Conservation (phyloP, 2,888 invertebrate species). For the Lordiphosa andalusiaca region DNA sequence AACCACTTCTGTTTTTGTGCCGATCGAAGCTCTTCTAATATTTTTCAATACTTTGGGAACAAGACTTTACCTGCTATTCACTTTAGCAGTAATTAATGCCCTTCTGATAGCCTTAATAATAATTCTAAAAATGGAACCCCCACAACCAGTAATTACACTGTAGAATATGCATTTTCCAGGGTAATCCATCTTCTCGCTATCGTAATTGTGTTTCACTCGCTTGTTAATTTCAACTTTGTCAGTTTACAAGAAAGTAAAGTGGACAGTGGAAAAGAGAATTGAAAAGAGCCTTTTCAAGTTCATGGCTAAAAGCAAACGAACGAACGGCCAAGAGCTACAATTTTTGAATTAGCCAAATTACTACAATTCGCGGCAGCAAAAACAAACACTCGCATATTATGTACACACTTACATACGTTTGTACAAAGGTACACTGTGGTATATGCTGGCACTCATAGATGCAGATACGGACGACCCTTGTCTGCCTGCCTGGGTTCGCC, state of each 20-base stretch:
- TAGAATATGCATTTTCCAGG: too few relatives aligned
- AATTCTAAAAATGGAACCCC: too few relatives aligned
- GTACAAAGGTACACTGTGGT: conserved; percentile 13
- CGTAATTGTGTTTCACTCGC: conserved; percentile 1
- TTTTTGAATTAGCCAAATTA: conserved; percentile 74
- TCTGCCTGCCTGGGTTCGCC: conserved; percentile 59
- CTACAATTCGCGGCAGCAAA: conserved; percentile 70
- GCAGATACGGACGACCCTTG: conserved; percentile 45
- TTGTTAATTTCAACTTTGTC: conserved; percentile 70
- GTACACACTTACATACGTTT: conserved; percentile 25
- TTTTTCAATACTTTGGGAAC: too few relatives aligned
- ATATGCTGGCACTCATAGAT: conserved; percentile 11
- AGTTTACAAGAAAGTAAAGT: conserved; percentile 20
- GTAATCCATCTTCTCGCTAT: too few relatives aligned
- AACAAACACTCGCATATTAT: conserved; percentile 15
- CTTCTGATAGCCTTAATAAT: too few relatives aligned
- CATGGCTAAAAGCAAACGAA: conserved; percentile 56
- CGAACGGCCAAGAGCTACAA: conserved; percentile 58
- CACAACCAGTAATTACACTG: too few relatives aligned
- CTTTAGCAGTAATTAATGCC: too few relatives aligned
- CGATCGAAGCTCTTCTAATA: too few relatives aligned
- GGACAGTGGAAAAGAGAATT: conserved; percentile 15
- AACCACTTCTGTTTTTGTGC: too few relatives aligned
- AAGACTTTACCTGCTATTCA: too few relatives aligned
- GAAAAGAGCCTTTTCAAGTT: conserved; percentile 56